Evolutionary conservation across 1,140 invertebrate genomes (phyloP), one percentile per base, ranked within the genome.

Genomic region (Nasonia giraulti): DNA sequence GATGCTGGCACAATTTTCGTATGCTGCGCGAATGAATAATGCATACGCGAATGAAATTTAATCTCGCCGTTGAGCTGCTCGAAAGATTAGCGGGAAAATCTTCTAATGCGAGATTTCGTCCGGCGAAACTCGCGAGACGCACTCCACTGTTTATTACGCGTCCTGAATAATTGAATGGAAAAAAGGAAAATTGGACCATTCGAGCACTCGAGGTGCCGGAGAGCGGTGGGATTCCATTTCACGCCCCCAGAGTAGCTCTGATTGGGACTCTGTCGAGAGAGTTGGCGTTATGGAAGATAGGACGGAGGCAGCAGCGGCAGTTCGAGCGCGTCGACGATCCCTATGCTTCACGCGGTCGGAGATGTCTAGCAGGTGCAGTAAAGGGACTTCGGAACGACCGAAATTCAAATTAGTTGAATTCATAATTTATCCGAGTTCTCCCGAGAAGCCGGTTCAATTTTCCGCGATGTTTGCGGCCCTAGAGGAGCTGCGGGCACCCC

Each of bases 341-440:
- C 55, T 62, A 62, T 62, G 55, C 55, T 62, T 62, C 55, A 62
- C 55, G 55, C 55, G 55, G 55, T 62, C 17, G 17, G 55, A 62
- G 55, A 62, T 62, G 55, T 62, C 55, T 62, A 62, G 17, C 55
- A 62, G 55, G 55, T 62, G 55, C 55, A 62, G 55, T 62, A 62
- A 62, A 62, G 12, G 11, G 27, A 81, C 80, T 71, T 74, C 71
- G 23, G 20, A 66, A 75, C 55, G 37, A 11, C 75, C 82, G 37
- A 47, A 83, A 83, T 77, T 47, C 77, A 37, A 55, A 80, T 80
- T 80, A 80, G 77, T 68, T 55, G 40, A 77, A 55, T 77, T 50
- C 20, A 23, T 27, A 50, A 77, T 77, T 77, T 47, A 40, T 82
- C 71, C 23, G 47, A 66, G 80, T 75, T 73, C 23, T n/a, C 47